Conservation (phyloP, 2,113 vertebrate genomes). For the Numenius arquata region DNA sequence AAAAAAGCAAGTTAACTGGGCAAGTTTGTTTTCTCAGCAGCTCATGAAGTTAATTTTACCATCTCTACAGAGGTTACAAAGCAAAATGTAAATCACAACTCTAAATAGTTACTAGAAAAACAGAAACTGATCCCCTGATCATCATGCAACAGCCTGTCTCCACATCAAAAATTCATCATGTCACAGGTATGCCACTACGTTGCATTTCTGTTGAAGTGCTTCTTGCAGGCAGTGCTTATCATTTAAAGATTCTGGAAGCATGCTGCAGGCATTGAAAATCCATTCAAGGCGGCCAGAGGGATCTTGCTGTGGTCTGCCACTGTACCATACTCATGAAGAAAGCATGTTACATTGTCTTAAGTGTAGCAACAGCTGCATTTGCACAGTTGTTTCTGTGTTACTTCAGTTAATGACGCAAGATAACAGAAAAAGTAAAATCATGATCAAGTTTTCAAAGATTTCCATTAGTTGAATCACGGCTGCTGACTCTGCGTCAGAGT, state of each 20-base stretch:
- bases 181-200: not conserved
- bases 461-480: not conserved
- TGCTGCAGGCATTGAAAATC: not conserved
- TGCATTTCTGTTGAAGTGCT: not conserved
- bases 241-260: not conserved
- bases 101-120: not conserved
- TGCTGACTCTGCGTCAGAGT: not conserved
- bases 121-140: not conserved
- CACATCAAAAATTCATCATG: not conserved
- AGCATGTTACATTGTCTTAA: not conserved
- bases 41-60: not conserved
- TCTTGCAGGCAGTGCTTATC: not conserved
- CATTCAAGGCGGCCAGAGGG: not conserved
- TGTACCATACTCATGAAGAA: not conserved
- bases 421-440: not conserved
- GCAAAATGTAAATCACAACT: not conserved
- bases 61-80: not conserved
- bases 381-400: not conserved
- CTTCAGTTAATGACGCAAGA: not conserved
- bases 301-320: not conserved
- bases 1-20: not conserved
- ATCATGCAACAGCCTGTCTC: fast-evolving
- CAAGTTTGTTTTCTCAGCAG: not conserved
- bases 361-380: not conserved
- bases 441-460: not conserved